Evolutionary conservation across 1,140 invertebrate genomes (phyloP), one percentile per base, ranked within the genome.

Genomic region (Formica selysi): DNA sequence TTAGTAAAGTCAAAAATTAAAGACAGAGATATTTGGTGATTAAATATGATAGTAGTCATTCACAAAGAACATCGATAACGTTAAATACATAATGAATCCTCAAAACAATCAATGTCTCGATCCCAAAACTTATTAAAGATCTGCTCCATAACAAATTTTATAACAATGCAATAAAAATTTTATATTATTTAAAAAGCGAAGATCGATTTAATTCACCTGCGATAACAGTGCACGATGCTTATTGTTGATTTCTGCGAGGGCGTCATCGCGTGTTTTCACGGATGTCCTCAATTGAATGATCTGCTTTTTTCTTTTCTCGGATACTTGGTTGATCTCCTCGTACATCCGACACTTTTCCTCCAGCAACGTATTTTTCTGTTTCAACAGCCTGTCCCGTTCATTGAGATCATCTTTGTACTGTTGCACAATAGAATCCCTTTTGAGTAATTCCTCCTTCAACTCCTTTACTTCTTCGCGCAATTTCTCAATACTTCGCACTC

Each of bases 301-400:
- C 73, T 95, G 94, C 62, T 94, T 94, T 73, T 94, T 95, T n/a
- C 94, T 91, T 80, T 94, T 95, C 8, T 95, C 94, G 0, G 93
- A 89, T 29, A 93, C 86, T 0, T 84, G 68, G 3, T 76, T 90
- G 10, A 95, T 54, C 61, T 95, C 94, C 6, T 95, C 94, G 54
- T 92, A 94, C 5, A 87, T 87, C 4, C 86, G 91, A 57, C 76
- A 88, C 68, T 93, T 95, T 76, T 95, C 94, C 11, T 95, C 94
- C 19, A 95, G 48, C 19, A 93, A 32, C 1, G 65, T 5, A 36
- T 38, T 90, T 73, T 94, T 95, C 79, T 95, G 94, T n/a, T 92
- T 92, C 0, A 95, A 76, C n/a, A 94, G 10, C 41, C 94, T 91
- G 32, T 94, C 93, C 44, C 92, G 94, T 71, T 95, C 94, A 3